Conservation (phyloP, 1,140 invertebrate species). For the Paracyclopina nana region DNA sequence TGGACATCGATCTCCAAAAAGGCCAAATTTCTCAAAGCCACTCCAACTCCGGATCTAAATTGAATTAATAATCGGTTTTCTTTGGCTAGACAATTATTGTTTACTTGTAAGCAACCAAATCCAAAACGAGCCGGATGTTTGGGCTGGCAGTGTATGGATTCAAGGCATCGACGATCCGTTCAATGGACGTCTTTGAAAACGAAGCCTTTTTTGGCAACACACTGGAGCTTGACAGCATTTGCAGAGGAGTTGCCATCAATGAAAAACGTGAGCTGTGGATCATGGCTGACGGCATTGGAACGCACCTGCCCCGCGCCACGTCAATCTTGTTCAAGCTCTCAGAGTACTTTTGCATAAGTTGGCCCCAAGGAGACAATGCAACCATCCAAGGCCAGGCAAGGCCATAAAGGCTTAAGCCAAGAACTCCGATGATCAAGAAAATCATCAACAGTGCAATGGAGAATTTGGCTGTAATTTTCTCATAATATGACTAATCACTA, state of each 20-base stretch:
- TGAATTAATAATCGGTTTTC: too few relatives aligned
- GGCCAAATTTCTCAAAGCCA: background rate
- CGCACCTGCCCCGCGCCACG: constrained; percentile 7
- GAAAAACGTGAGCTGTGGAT: too few relatives aligned
- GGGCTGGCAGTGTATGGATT: constrained; percentile 4
- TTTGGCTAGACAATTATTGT: too few relatives aligned
- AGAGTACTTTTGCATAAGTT: constrained; percentile 4
- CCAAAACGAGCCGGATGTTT: constrained; percentile 9
- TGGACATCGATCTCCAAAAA: constrained; percentile 12
- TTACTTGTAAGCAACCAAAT: constrained; percentile 7
- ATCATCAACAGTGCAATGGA: too few relatives aligned
- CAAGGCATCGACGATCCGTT: constrained; percentile 4
- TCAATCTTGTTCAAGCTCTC: constrained; percentile 9
- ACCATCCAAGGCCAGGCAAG: too few relatives aligned
- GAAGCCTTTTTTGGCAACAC: constrained; percentile 1
- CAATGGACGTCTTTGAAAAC: background rate
- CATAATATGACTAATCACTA: too few relatives aligned
- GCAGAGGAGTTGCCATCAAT: too few relatives aligned
- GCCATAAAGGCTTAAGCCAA: too few relatives aligned
- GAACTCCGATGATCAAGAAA: too few relatives aligned
- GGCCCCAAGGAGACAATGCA: background rate
- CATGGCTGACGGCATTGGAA: constrained; percentile 9
- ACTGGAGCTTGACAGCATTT: too few relatives aligned
- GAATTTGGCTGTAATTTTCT: too few relatives aligned
- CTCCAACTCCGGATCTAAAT: constrained; percentile 8